Evolutionary conservation across 2,113 vertebrate species (phyloP), one percentile per base, ranked within the genome.

Genomic region (Sphaerodactylus townsendi): DNA sequence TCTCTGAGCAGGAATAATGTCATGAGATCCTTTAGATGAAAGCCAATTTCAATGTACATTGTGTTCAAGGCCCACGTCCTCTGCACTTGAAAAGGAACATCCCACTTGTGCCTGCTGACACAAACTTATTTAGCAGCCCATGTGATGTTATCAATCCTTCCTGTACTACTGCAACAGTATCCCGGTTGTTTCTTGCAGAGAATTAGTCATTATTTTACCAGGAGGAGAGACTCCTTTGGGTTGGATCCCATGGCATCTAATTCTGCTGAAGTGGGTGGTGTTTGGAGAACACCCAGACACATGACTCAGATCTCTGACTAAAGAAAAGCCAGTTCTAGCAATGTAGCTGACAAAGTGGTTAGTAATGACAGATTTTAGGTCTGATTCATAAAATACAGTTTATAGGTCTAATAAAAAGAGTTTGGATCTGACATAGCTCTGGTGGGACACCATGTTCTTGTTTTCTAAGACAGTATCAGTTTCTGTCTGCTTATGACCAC

Each of bases 121-220:
- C 96, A 97, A 96, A 96, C 93, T 95, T 92, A 94, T 37, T 91
- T 94, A 94, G 87, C 87, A 93, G 88, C 92, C 93, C 1, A 13
- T 50, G 86, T 95, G 97, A 97, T 97, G 93, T 95, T 97, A 97
- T 97, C 97, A 0, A 87, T 79, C 85, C 92, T 96, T 97, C 95
- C 96, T 92, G 92, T 92, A 90, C 95, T 94, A 92, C 66, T 0
- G 93, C 93, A 95, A 95, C 95, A 96, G 95, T 93, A 94, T 93
- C 85, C 90, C 87, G 95, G 93, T 95, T 96, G 95, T 95, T 95
- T 95, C 95, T 95, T 83, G 10, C 81, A 95, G 75, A 97, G 96
- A 97, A 97, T 96, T 94, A 88, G 85, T 95, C 94, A 97, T 97
- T 97, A 96, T 97, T 97, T 93, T 92, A 0, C 70, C 9, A 89